These are phyloP conservation scores for Tetropium fuscum DNA, from an alignment of 2,888 invertebrate genomes.

Conservation along the genomic window DNA sequence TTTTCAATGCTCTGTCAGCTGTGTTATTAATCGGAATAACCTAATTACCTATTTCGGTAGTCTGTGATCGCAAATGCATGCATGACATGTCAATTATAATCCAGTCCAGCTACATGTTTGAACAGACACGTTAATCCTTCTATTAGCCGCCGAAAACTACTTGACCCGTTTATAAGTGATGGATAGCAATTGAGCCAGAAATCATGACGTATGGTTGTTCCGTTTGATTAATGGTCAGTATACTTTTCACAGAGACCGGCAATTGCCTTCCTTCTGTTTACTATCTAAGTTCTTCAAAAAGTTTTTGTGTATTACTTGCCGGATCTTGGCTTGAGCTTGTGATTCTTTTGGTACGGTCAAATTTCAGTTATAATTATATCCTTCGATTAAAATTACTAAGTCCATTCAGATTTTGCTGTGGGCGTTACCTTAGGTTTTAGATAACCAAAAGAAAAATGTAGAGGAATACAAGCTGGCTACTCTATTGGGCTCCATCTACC, in stretches of 20 bases:
- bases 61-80: neutral
- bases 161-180: conserved; percentile 32
- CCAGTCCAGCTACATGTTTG: conserved; percentile 12
- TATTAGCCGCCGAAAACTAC: conserved; percentile 18
- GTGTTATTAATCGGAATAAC: conserved; percentile 3
- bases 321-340: too few species aligned
- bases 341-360: too few species aligned
- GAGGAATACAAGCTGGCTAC: too few species aligned
- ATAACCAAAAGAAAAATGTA: too few species aligned
- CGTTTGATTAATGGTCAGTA: conserved; percentile 1
- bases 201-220: neutral
- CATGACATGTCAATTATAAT: conserved; percentile 17
- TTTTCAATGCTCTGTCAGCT: neutral
- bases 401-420: too few species aligned
- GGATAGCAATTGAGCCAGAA: conserved; percentile 26
- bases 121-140: conserved; percentile 24
- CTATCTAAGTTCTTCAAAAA: neutral
- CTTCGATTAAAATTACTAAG: too few species aligned
- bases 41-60: conserved; percentile 8
- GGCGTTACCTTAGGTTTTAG: too few species aligned
- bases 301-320: too few species aligned
- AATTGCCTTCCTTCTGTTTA: neutral
- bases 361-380: too few species aligned
- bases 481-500: too few species aligned
- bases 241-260: neutral